Conservation (phyloP, 2,888 invertebrate species). For the Cerastoderma edule region DNA sequence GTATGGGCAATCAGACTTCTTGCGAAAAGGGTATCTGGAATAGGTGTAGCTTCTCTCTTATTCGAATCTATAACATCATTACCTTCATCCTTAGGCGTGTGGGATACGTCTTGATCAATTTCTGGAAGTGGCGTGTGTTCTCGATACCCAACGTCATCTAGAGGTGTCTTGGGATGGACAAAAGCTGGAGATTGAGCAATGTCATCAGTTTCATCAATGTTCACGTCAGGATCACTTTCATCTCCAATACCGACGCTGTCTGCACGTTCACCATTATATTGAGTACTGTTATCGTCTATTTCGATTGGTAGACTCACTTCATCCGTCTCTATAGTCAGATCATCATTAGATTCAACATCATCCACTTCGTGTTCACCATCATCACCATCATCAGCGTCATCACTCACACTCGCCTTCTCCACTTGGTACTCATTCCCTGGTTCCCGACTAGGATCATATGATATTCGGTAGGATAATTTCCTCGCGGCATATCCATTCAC, state of each 20-base stretch:
- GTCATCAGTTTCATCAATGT: not conserved
- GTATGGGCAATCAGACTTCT: too few relatives aligned
- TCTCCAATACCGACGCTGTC: not conserved
- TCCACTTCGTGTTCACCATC: not conserved
- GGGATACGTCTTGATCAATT: not conserved
- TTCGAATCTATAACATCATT: not conserved
- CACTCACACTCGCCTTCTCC: slow-evolving; percentile 27
- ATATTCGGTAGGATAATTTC: slow-evolving; percentile 30
- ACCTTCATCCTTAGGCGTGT: too few relatives aligned
- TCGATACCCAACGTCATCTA: not conserved
- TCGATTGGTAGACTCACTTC: slow-evolving; percentile 11
- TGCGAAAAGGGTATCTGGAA: not conserved
- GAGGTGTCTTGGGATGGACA: not conserved
- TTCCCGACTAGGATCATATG: slow-evolving; percentile 35
- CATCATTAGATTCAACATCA: not conserved
- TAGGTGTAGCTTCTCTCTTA: not conserved
- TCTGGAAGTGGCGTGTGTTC: not conserved
- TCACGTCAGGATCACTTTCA: not conserved
- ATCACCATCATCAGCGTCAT: slow-evolving; percentile 1
- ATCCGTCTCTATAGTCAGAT: slow-evolving; percentile 12
- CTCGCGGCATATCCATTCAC: not conserved
- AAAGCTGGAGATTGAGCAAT: not conserved
- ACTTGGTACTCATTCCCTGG: slow-evolving; percentile 41
- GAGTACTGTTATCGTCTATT: slow-evolving; percentile 3
- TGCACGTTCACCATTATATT: slow-evolving; percentile 15